Evolutionary conservation across 2,797 vertebrate species (phyloP).

Genomic region (Poeciliopsis infans): DNA sequence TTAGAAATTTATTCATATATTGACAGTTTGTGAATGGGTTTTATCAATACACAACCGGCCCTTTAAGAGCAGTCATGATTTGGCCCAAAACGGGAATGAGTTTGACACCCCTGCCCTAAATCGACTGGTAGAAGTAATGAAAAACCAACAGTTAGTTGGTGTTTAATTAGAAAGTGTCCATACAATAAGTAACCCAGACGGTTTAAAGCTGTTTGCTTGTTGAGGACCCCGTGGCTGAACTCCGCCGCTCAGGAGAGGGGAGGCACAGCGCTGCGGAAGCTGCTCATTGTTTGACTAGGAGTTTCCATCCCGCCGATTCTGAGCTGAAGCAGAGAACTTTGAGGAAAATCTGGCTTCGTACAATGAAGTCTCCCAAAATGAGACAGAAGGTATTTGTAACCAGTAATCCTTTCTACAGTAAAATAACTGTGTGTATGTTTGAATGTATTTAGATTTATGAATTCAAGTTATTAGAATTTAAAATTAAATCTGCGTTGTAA

Average conservation of each 20-base stretch:
- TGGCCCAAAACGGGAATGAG: too few relatives aligned
- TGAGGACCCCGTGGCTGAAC: not conserved
- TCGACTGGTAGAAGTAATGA: not conserved
- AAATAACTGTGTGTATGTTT: not conserved
- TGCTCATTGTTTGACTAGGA: not conserved
- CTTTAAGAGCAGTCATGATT: too few relatives aligned
- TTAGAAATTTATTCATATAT: too few relatives aligned
- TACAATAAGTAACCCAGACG: not conserved
- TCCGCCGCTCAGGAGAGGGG: not conserved
- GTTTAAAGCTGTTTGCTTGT: not conserved
- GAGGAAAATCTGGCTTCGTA: not conserved
- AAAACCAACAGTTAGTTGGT: not conserved
- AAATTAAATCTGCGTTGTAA: not conserved
- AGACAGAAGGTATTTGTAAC: not conserved
- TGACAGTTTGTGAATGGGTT: too few relatives aligned
- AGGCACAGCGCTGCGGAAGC: not conserved
- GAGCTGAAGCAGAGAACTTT: not conserved
- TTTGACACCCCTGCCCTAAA: not conserved
- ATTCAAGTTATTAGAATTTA: not conserved
- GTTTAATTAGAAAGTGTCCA: not conserved
- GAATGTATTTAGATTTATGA: not conserved
- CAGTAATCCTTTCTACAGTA: not conserved
- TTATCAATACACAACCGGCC: too few relatives aligned
- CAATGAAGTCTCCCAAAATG: not conserved
- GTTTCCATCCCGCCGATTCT: not conserved